Base-by-base conservation (phyloP, 23 tunicate species). In the Oikopleura vanhoeffeni region DNA sequence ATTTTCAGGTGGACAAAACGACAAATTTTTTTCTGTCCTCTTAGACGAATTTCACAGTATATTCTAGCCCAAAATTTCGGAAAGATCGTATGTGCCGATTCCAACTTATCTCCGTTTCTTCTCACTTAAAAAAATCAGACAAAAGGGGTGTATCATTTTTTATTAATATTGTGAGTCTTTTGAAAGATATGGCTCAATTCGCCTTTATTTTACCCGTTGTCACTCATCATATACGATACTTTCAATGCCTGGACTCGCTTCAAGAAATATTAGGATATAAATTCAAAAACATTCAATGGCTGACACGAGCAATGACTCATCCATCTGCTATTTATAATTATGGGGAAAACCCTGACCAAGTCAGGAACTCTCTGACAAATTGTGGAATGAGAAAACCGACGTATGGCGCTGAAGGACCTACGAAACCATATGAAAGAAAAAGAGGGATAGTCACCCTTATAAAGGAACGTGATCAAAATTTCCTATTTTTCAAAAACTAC, bases 281-380 rank as follows among this genome's bases (percentile, higher is more conserved):
- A 33, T 95, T 95, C 87, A 91, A 95, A 42, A 89, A 91, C 40
- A 85, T 95, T 57, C 88, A 90, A 83, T 88, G 92, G 91, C 83
- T 95, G 40, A 95, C 89, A 88, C 99, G 89, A 40, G 96, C 99
- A 28, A 89, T 95, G 92, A 95, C 86, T 85, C 99, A 95, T 87
- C 99, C 99, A 39, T 91, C 96, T 40, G 89, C 96, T 84, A 89
- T 91, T 40, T 88, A 91, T 89, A 95, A 91, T 76, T 95, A 88
- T 57, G 99, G 99, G 39, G 87, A 89, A 67, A 95, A 95, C 84
- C 96, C 99, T 3, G 99, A 95, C 76, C 99, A 95, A 83, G 99
- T 95, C 30, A 41, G 99, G n/a, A 93, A 93, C 85, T 89, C 95
- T 3, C 86, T 90, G 40, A 86, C 98, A 57, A 93, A 93, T 85